Conservation (phyloP, 2,797 vertebrate species). For the Vespertilio murinus region DNA sequence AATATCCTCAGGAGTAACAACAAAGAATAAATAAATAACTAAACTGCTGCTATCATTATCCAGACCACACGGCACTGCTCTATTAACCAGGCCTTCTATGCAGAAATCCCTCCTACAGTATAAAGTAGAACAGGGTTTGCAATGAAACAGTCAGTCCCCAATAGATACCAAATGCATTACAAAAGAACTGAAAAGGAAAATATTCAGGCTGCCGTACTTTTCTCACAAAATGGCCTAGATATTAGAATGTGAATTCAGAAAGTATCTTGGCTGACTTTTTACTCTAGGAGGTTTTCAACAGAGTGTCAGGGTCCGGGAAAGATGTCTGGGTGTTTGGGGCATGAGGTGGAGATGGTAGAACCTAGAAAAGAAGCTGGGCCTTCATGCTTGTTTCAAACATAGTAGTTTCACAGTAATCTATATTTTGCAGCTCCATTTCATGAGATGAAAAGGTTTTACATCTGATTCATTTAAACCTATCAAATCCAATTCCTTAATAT, state of each 20-base stretch:
- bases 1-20: not conserved
- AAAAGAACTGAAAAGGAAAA: constrained; percentile 39
- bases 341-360: not conserved
- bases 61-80: constrained; percentile 1
- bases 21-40: not conserved
- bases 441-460: not conserved
- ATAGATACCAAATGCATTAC: constrained; percentile 24
- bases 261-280: not conserved
- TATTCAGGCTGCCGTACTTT: not conserved
- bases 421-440: not conserved
- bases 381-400: not conserved
- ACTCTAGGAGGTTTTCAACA: not conserved
- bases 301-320: not conserved
- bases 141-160: not conserved
- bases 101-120: not conserved
- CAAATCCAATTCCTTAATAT: not conserved
- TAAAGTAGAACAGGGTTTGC: not conserved
- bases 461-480: not conserved
- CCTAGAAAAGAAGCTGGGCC: not conserved
- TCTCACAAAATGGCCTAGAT: not conserved
- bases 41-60: not conserved
- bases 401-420: not conserved
- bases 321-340: not conserved
- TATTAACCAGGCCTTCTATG: not conserved
- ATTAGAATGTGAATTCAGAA: not conserved